Evolutionary conservation across 2,797 vertebrate genomes (phyloP), one percentile per base, ranked within the genome.

Genomic region (Eospalax fontanierii): DNA sequence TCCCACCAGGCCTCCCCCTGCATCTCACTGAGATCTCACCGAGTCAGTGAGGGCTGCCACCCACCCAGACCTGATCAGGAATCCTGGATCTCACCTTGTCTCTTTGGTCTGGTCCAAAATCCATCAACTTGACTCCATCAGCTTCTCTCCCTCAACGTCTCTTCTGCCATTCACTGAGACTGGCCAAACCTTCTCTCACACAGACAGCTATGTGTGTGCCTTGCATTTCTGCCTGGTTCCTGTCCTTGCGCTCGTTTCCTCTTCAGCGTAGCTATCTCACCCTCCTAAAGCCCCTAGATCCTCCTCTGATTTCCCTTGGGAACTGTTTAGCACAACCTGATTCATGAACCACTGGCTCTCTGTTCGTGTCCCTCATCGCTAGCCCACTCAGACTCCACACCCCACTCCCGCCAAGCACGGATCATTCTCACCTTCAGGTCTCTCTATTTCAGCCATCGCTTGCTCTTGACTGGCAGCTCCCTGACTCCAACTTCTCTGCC

Each of bases 341-440:
- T 26, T 54, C 3, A 0, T 2, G 26, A 14, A 46, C 1, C 0
- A 7, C 4, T 1, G 11, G 19, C 24, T 54, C 9, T 7, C 30
- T 50, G 26, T n/a, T 65, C 19, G 66, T 24, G 12, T 24, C 9
- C 63, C 74, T 85, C 5, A 18, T 10, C 22, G 2, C 28, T 22
- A 11, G 7, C 46, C 8, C 14, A 28, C 24, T 14, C 14, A 0
- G 38, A 30, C 19, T 11, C 46, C 22, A 24, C 70, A 2, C 21
- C 40, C 15, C 15, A 1, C 59, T 40, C n/a, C 35, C 16, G 12
- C 50, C 12, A 5, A 43, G 8, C 79, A 6, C 0, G 8, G 76
- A 40, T 4, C 1, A 1, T 4, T 59, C 73, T 91, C 21, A 15
- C 28, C 26, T 71, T 21, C 21, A 46, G 54, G 35, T 57, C 26